Evolutionary conservation across 1,140 invertebrate genomes (phyloP), one percentile per base, ranked within the genome.

Genomic region (Drosophila quadrilineata): DNA sequence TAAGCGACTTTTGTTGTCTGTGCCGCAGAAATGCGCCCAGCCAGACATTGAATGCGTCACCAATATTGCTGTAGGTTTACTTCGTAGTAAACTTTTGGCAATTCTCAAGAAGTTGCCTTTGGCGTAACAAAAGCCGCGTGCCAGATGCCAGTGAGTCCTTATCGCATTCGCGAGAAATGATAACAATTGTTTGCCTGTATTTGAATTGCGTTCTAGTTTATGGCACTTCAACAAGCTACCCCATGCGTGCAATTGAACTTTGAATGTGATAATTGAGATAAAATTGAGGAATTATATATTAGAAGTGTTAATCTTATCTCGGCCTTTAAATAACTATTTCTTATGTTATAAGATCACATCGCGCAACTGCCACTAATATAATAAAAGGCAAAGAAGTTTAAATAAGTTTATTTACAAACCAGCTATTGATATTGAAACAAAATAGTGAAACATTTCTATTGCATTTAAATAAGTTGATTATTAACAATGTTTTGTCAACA

Each of bases 131-230:
- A 41, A 22, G n/a, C 60, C 50, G 52, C 60, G 52, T 63, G 56
- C 38, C 38, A 36, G n/a, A n/a, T n/a, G n/a, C n/a, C n/a, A n/a
- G n/a, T n/a, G n/a, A 26, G 0, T n/a, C 6, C 41, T 29, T 73
- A 77, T 77, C 53, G n/a, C n/a, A n/a, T n/a, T n/a, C n/a, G n/a
- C n/a, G 5, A 17, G 2, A 3, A 31, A 29, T 54, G 33, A 41
- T 54, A 41, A 29, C 24, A 21, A 17, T 10, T 26, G 21, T 0
- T 21, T 12, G 17, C 26, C 1, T 16, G 2, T 22, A 26, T 38
- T n/a, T n/a, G 62, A 65, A 82, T 82, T 82, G 75, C 75, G 75
- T 71, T 80, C 53, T 80, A 79, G 26, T 53, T 56, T 41, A 36
- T 41, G 21, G 14, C 6, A 31, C 46, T 40, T 52, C 12, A 9